Percentiles rank a stretch among this genome's conserved stretches.
phyloP scores from a whole-genome alignment of 2,888 invertebrate genomes.

The Melitaea athalia region DNA sequence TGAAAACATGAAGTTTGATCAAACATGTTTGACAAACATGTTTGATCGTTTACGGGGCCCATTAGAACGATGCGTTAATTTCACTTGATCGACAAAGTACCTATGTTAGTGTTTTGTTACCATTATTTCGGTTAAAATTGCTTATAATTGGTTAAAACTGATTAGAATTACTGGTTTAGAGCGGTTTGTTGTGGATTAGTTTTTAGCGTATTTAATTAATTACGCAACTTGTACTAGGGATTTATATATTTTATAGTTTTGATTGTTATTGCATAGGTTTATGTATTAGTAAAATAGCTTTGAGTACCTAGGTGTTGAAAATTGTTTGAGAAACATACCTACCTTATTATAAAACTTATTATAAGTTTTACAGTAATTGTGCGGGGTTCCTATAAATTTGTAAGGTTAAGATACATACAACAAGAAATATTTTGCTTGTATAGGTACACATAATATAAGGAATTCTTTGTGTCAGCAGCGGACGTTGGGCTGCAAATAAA shows the following conservation, averaged over 20 bases:
- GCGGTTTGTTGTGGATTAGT: constrained; percentile 3
- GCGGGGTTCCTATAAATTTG: no score
- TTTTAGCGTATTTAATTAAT: background rate
- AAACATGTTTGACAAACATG: no score
- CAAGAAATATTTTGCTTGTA: no score
- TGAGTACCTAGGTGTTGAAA: background rate
- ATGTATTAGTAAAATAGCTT: background rate
- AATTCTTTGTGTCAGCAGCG: no score
- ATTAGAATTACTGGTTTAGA: constrained; percentile 3
- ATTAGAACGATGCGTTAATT: background rate
- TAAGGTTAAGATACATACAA: no score
- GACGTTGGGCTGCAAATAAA: no score
- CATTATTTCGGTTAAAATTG: constrained; percentile 16
- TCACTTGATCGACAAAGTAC: constrained; percentile 3
- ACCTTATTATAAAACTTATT: background rate
- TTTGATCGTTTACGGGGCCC: no score
- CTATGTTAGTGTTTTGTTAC: constrained; percentile 12
- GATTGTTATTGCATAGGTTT: background rate
- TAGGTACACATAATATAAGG: no score
- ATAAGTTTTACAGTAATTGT: background rate
- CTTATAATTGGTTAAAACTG: constrained; percentile 4
- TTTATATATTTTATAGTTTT: background rate
- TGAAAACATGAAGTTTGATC: no score
- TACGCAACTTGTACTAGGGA: background rate
- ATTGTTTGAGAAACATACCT: background rate